phyloP scores from a whole-genome alignment of 2,888 invertebrate species.

The Sminthurides aquaticus region DNA sequence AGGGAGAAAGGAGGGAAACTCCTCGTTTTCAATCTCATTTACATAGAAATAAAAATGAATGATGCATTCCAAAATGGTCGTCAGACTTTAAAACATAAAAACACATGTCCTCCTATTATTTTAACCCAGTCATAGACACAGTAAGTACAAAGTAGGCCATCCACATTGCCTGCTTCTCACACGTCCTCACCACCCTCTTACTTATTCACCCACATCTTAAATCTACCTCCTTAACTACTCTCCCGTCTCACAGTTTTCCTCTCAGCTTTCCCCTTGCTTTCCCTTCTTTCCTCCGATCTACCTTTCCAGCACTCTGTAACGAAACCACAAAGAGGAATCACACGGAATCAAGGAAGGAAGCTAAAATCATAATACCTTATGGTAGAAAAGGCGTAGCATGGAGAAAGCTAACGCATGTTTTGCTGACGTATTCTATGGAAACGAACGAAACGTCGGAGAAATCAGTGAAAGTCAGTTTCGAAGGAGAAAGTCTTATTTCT shows the following conservation, averaged over 20 bases:
- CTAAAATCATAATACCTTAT: too few species aligned
- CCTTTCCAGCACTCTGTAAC: too few species aligned
- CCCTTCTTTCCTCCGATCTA: background rate
- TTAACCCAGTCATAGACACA: background rate
- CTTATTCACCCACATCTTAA: background rate
- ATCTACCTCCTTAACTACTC: background rate
- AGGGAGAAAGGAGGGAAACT: background rate
- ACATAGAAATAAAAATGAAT: slow-evolving; percentile 8
- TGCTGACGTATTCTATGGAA: too few species aligned
- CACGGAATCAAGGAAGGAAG: too few species aligned
- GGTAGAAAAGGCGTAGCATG: too few species aligned
- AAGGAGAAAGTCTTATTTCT: too few species aligned
- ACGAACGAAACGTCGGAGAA: too few species aligned
- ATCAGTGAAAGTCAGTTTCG: too few species aligned
- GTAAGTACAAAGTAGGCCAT: background rate
- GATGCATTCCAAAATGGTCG: slow-evolving; percentile 4
- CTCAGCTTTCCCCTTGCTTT: background rate
- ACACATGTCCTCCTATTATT: slow-evolving; percentile 5
- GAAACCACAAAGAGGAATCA: too few species aligned
- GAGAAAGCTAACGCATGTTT: too few species aligned
- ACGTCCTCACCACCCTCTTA: background rate
- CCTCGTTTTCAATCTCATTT: slow-evolving; percentile 2
- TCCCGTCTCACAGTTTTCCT: background rate
- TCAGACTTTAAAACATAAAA: slow-evolving; percentile 2
- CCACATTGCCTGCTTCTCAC: background rate